Evolutionary conservation across 2,888 invertebrate species (phyloP).

Genomic region (Blastobasis lacticolella): DNA sequence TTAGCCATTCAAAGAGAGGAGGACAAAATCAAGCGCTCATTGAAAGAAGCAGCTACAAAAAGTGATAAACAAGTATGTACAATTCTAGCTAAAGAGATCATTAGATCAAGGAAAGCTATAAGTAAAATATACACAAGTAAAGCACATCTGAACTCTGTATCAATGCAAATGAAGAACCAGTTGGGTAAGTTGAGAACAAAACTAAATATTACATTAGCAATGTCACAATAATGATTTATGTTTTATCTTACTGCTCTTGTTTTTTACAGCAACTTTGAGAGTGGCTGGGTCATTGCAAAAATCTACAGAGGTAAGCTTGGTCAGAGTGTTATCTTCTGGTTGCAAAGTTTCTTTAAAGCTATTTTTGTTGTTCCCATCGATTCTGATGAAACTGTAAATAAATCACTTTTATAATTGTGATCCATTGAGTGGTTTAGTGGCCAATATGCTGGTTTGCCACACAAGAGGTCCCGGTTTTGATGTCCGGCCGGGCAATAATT

Average conservation of each 20-base stretch:
- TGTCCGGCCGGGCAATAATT: too few species aligned
- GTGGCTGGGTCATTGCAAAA: conserved; percentile 95
- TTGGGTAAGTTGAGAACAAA: conserved; percentile 74
- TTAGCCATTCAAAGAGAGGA: conserved; percentile 96
- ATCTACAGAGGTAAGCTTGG: conserved; percentile 90
- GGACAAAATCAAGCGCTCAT: conserved; percentile 93
- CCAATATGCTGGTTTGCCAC: too few species aligned
- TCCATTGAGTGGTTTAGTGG: too few species aligned
- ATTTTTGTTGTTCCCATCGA: too few species aligned
- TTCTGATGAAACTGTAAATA: too few species aligned
- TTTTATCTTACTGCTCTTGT: background rate
- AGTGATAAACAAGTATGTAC: conserved; percentile 95
- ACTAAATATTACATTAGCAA: background rate
- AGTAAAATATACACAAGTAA: conserved; percentile 96
- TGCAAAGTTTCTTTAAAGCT: too few species aligned
- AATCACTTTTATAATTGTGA: too few species aligned
- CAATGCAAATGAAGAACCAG: conserved; percentile 98
- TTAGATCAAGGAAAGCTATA: conserved; percentile 89
- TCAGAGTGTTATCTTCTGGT: too few species aligned
- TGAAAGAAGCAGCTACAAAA: conserved; percentile 97
- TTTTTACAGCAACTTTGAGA: conserved; percentile 86
- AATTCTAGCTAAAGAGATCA: conserved; percentile 94
- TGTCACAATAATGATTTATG: background rate
- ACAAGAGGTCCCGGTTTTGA: too few species aligned
- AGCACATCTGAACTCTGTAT: conserved; percentile 97